phyloP scores from a whole-genome alignment of 2,797 vertebrate species.

The Darevskia nairensis region DNA sequence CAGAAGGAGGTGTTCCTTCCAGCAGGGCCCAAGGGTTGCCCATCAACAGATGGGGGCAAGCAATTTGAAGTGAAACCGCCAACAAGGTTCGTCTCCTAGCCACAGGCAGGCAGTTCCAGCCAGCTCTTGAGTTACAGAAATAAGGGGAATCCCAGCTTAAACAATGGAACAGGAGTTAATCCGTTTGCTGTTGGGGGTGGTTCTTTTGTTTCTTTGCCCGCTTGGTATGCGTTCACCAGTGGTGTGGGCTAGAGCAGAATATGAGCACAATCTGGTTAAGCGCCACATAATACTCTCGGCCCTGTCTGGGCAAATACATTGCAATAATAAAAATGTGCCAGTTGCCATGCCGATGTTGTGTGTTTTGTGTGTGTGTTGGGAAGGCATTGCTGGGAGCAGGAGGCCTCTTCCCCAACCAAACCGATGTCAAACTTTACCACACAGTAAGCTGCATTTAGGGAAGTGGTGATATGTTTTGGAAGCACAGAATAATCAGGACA shows the following conservation, averaged over 20 bases:
- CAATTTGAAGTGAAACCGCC: background rate
- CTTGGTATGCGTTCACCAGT: background rate
- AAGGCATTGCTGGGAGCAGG: background rate
- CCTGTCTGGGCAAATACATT: background rate
- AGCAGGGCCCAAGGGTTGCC: background rate
- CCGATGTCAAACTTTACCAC: background rate
- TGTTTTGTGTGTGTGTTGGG: background rate
- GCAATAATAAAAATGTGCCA: background rate
- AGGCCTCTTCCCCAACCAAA: background rate
- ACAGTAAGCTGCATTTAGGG: too few relatives aligned
- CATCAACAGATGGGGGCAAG: background rate
- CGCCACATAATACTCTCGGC: background rate
- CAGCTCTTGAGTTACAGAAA: background rate
- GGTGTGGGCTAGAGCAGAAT: background rate
- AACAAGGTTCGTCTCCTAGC: background rate
- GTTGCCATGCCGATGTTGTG: constrained; percentile 5
- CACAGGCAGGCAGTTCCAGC: background rate
- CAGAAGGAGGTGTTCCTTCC: background rate
- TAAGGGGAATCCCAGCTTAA: background rate
- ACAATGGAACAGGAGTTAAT: background rate
- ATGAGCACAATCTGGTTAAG: background rate
- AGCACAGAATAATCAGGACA: background rate
- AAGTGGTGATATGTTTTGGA: background rate
- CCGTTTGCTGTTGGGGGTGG: background rate
- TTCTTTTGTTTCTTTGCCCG: too few relatives aligned